Evolutionary conservation across 2,888 invertebrate genomes (phyloP), one percentile per base, ranked within the genome.

Genomic region (Lacanobia oleracea): DNA sequence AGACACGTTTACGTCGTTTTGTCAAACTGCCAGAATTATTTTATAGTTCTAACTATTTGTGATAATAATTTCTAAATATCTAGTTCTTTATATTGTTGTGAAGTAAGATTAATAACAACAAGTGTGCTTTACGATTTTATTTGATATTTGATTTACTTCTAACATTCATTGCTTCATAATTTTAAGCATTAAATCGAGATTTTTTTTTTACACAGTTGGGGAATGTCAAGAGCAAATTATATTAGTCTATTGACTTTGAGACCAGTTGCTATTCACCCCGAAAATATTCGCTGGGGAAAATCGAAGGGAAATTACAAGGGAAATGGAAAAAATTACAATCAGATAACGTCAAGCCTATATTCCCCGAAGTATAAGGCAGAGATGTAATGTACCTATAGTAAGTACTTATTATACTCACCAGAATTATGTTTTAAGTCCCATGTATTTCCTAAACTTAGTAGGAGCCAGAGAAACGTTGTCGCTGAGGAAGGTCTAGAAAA

Each of bases 21-120:
- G 84, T 66, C 77, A 82, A 64, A 64, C 60, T 84, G 84, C 86
- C 85, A 85, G 75, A 56, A 63, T 67, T 40, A 74, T 77, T 81
- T 77, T 75, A 77, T 72, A 72, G 57, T 40, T 61, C 9, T 12
- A 43, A 37, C n/a, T 61, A 48, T 74, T 62, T 62, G 66, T 40
- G 27, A 65, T 62, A 45, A 27, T 53, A 69, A 65, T 69, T n/a
- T 71, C 50, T 59, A 61, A 79, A 69, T 67, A 75, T 79, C 76
- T 62, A 66, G 51, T 68, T 74, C 57, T 81, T 72, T 70, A 72
- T 60, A 64, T 77, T 72, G 70, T 72, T 60, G 68, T 74, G 62
- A 57, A 56, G 40, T 61, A 67, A 81, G 74, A 82, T 84, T 81
- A 63, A 82, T 77, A 57, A 66, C 40, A 62, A 62, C 64, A 33